phyloP scores from a whole-genome alignment of 2,113 vertebrate genomes.

The Stictonetta naevosa region DNA sequence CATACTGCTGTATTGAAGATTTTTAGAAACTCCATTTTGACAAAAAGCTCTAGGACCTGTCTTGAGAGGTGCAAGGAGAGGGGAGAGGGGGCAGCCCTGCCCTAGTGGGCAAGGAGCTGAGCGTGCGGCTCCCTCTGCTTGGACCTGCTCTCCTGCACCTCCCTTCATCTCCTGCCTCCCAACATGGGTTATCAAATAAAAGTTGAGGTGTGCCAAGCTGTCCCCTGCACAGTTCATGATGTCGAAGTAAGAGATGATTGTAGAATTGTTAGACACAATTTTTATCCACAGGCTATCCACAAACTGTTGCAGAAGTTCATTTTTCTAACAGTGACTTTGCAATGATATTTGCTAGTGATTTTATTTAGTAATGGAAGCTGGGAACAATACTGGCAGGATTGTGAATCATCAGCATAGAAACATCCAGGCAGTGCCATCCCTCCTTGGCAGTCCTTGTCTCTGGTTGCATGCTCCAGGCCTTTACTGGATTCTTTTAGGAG shows the following conservation, averaged over 20 bases:
- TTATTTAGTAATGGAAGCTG: not conserved
- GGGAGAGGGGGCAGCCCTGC: not conserved
- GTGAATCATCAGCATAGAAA: not conserved
- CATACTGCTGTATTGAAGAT: not conserved
- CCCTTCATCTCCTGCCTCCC: not conserved
- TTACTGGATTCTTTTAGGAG: not conserved
- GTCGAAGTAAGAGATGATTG: no score
- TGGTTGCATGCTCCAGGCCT: not conserved
- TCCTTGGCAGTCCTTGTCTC: not conserved
- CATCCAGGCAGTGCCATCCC: fast-evolving
- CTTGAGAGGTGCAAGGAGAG: fast-evolving
- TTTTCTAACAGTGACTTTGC: not conserved
- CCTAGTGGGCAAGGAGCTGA: fast-evolving
- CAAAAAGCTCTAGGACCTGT: not conserved
- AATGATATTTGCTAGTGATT: not conserved
- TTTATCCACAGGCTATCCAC: not conserved
- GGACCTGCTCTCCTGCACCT: fast-evolving
- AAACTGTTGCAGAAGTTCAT: not conserved
- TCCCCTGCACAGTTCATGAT: not conserved
- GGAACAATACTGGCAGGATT: not conserved
- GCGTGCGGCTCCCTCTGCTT: fast-evolving
- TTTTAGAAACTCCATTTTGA: not conserved
- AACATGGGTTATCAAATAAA: not conserved
- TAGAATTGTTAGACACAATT: not conserved
- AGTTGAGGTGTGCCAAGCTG: fast-evolving